phyloP scores from a whole-genome alignment of 2,797 vertebrate genomes.

The Momotus momota region DNA sequence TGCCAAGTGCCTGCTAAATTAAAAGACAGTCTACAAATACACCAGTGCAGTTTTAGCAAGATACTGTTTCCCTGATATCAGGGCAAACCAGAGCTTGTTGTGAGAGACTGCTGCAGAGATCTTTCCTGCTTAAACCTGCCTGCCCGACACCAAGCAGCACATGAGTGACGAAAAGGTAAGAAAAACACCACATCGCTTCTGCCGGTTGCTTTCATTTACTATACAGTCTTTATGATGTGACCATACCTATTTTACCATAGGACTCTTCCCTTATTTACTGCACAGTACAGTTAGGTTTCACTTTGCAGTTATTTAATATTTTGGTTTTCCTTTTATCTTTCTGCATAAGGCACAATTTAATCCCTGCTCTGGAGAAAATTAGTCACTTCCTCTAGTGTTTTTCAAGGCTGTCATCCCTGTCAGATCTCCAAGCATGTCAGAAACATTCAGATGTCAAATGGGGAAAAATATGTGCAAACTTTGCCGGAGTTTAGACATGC shows the following conservation, averaged over 20 bases:
- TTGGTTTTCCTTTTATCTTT: not conserved
- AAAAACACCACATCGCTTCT: not conserved
- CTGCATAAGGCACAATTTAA: not conserved
- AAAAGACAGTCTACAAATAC: not conserved
- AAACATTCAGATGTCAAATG: constrained; percentile 17
- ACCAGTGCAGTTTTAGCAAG: not conserved
- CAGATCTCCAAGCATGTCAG: not conserved
- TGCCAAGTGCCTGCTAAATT: not conserved
- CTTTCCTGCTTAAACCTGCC: not conserved
- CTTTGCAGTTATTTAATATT: not conserved
- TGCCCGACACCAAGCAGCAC: not conserved
- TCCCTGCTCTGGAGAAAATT: not conserved
- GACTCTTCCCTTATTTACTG: not conserved
- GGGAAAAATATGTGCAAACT: not conserved
- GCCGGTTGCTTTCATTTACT: not conserved
- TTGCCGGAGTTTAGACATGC: not conserved
- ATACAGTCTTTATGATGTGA: not conserved
- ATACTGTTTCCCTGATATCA: not conserved
- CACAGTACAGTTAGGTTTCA: not conserved
- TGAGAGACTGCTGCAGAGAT: not conserved
- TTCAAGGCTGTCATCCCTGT: not conserved
- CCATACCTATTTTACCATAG: not conserved
- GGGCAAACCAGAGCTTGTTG: not conserved
- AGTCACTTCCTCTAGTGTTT: not conserved
- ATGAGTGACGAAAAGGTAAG: fast-evolving